Evolutionary conservation across 2,797 vertebrate genomes (phyloP).

Genomic region (Rhyacichthys aspro): DNA sequence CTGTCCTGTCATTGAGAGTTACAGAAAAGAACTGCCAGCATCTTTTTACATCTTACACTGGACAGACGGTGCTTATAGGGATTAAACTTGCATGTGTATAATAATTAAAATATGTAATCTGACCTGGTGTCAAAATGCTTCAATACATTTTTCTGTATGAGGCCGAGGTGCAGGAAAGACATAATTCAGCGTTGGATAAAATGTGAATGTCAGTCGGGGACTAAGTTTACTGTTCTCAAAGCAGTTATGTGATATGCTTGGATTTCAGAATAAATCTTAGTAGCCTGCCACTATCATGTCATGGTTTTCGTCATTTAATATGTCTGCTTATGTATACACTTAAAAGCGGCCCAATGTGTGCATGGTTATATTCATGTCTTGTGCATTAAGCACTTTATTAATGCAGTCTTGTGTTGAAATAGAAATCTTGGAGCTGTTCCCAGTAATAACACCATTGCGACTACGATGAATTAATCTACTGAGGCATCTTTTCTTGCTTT

Average conservation of each 20-base stretch:
- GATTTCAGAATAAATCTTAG: slow-evolving; percentile 81
- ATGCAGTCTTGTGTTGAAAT: slow-evolving; percentile 56
- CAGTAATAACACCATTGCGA: slow-evolving; percentile 56
- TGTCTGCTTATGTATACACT: slow-evolving; percentile 70
- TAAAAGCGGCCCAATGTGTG: slow-evolving; percentile 65
- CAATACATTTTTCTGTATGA: slow-evolving; percentile 55
- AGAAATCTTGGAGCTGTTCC: slow-evolving; percentile 69
- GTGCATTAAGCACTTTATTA: slow-evolving; percentile 64
- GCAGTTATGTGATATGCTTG: slow-evolving; percentile 76
- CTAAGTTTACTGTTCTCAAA: slow-evolving; percentile 76
- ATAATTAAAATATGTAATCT: slow-evolving; percentile 47
- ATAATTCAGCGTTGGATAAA: slow-evolving; percentile 73
- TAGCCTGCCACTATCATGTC: slow-evolving; percentile 75
- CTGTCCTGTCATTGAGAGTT: slow-evolving; percentile 72
- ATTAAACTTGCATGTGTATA: slow-evolving; percentile 61
- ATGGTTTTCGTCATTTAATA: slow-evolving; percentile 79
- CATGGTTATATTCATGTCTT: slow-evolving; percentile 62
- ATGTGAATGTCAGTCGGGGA: slow-evolving; percentile 73
- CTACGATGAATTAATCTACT: slow-evolving; percentile 62
- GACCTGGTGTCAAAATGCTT: slow-evolving; percentile 67
- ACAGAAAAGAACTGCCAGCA: slow-evolving; percentile 70
- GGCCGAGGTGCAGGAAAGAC: slow-evolving; percentile 52
- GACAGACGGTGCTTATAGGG: slow-evolving; percentile 55
- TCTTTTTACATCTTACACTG: slow-evolving; percentile 57
- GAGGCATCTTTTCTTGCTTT: slow-evolving; percentile 63